Conservation (phyloP, 2,797 vertebrate species). For the Argentina silus region DNA sequence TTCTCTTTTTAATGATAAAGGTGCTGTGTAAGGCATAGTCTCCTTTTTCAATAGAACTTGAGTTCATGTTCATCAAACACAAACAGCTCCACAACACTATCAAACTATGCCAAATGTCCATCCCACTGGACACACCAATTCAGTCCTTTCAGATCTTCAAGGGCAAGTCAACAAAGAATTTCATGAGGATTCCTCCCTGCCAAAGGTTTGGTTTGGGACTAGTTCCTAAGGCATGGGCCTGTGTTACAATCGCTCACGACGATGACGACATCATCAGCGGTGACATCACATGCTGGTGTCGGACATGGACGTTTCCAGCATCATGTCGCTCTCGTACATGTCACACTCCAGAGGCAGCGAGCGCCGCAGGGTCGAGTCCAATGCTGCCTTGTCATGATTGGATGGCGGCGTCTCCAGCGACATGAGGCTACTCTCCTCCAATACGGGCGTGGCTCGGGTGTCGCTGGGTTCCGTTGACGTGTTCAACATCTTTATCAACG, state of each 20-base stretch:
- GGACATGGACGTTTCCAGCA: slow-evolving; percentile 96
- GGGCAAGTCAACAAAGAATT: slow-evolving; percentile 51
- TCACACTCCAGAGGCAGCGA: slow-evolving; percentile 95
- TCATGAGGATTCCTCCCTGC: slow-evolving; percentile 37
- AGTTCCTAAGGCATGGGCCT: slow-evolving; percentile 39
- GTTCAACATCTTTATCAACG: slow-evolving; percentile 94
- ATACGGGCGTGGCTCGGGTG: slow-evolving; percentile 77
- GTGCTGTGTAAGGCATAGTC: not conserved
- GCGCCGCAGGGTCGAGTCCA: slow-evolving; percentile 81
- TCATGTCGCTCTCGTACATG: slow-evolving; percentile 98
- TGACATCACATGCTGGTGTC: slow-evolving; percentile 92
- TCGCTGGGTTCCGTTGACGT: slow-evolving; percentile 86
- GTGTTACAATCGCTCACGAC: slow-evolving; percentile 44
- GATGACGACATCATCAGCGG: slow-evolving; percentile 29
- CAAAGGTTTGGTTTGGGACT: slow-evolving; percentile 36
- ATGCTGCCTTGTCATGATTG: slow-evolving; percentile 83
- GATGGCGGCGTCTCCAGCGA: slow-evolving; percentile 83
- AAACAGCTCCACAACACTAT: not conserved
- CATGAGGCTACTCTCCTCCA: slow-evolving; percentile 85
- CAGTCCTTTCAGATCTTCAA: slow-evolving; percentile 44
- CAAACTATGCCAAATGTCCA: not conserved
- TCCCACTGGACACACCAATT: slow-evolving; percentile 8
- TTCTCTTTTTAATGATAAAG: not conserved
- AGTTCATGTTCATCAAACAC: not conserved
- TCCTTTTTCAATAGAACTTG: not conserved